Conservation (phyloP, 1,140 invertebrate genomes). For the Epicauta chinensis region DNA sequence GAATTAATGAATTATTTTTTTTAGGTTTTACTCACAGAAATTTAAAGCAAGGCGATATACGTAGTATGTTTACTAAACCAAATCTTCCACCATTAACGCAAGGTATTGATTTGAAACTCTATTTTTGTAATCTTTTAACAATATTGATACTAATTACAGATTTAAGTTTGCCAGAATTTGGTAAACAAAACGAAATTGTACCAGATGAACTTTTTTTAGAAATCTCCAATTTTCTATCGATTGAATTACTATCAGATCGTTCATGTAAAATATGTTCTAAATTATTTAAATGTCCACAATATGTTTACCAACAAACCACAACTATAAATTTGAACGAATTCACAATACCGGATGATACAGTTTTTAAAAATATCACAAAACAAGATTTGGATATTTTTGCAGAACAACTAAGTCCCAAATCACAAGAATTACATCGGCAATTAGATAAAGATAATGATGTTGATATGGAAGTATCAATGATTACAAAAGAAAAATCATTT, state of each 20-base stretch:
- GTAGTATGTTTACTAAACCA: conserved; percentile 33
- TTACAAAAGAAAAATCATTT: conserved; percentile 14
- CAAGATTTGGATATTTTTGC: conserved; percentile 14
- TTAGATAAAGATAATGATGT: conserved; percentile 8
- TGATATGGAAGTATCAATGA: neutral
- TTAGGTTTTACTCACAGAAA: conserved; percentile 8
- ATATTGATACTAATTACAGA: neutral
- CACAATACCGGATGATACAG: conserved; percentile 9
- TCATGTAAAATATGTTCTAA: conserved; percentile 20
- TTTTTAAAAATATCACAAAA: conserved; percentile 21
- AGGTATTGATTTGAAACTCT: neutral
- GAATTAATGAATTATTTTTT: too few species aligned
- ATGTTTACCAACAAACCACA: neutral
- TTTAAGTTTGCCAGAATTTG: neutral
- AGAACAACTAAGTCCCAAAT: neutral
- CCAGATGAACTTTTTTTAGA: conserved; percentile 16
- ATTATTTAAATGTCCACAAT: conserved; percentile 20
- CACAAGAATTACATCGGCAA: neutral
- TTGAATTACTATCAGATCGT: neutral
- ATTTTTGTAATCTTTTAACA: neutral
- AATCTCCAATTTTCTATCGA: conserved; percentile 20
- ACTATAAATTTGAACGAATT: conserved; percentile 8
- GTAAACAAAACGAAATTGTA: neutral
- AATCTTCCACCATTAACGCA: neutral
- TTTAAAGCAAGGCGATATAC: conserved; percentile 34